Evolutionary conservation across 2,888 invertebrate species (phyloP).

Genomic region (Chloroclystis v-ata): DNA sequence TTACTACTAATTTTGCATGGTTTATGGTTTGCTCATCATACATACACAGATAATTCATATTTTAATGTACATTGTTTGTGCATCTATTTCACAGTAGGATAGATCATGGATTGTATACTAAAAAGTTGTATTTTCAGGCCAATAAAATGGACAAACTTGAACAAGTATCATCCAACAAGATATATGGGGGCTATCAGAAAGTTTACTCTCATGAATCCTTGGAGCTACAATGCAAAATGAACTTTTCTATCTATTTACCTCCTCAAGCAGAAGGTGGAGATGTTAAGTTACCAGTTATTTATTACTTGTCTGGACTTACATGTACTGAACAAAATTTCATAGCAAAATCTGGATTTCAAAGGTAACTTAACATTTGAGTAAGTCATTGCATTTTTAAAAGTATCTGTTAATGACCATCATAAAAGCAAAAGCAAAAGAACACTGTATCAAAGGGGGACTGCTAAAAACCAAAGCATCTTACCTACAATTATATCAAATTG

Average conservation of each 20-base stretch:
- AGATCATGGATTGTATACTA: no score
- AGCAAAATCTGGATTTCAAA: slow-evolving; percentile 96
- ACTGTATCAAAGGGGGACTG: no score
- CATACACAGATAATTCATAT: no score
- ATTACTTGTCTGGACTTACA: slow-evolving; percentile 94
- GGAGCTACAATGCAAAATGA: slow-evolving; percentile 92
- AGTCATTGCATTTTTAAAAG: no score
- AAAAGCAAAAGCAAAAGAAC: no score
- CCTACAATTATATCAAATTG: background rate
- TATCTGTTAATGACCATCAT: no score
- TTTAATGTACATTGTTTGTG: no score
- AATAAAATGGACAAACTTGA: slow-evolving; percentile 71
- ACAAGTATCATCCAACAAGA: slow-evolving; percentile 82
- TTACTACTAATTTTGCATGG: no score
- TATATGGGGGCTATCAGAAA: slow-evolving; percentile 91
- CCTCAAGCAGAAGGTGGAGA: slow-evolving; percentile 82
- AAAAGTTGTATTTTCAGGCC: no score
- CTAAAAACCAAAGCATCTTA: background rate
- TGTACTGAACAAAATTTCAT: slow-evolving; percentile 98
- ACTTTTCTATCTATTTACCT: slow-evolving; percentile 94
- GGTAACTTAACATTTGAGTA: slow-evolving; percentile 42
- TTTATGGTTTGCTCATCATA: no score
- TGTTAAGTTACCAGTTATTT: slow-evolving; percentile 87
- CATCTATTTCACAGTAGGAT: no score
- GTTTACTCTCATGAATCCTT: slow-evolving; percentile 88